Conservation (phyloP, 2,113 vertebrate species). For the Scophthalmus maximus region DNA sequence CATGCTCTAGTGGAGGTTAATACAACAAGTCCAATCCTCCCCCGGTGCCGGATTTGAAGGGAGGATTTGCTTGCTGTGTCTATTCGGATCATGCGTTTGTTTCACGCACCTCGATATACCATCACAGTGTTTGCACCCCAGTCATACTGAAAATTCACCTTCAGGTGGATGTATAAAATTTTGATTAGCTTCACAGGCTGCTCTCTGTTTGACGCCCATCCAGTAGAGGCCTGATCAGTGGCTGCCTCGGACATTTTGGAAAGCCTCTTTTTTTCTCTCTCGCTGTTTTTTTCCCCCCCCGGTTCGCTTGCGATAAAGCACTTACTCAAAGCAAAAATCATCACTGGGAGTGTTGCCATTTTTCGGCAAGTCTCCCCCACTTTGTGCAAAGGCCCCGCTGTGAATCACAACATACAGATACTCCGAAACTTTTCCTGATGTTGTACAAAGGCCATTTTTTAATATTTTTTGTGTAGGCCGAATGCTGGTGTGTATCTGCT, state of each 20-base stretch:
- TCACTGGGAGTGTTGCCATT: conserved; percentile 32
- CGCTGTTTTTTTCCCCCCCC: conserved; percentile 21
- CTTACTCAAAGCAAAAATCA: conserved; percentile 44
- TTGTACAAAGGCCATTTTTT: neutral
- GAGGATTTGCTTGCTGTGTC: conserved; percentile 44
- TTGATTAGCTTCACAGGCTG: conserved; percentile 49
- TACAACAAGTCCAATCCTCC: conserved; percentile 40
- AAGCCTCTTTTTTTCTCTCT: conserved; percentile 21
- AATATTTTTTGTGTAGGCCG: no score
- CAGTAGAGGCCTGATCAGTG: conserved; percentile 30
- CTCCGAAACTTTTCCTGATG: conserved; percentile 21
- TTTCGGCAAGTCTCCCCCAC: neutral
- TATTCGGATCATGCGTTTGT: conserved; percentile 54
- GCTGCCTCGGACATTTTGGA: conserved; percentile 33
- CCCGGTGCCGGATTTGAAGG: conserved; percentile 30
- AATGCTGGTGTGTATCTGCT: no score
- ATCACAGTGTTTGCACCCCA: conserved; percentile 46
- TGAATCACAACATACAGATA: conserved; percentile 35
- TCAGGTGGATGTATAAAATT: conserved; percentile 58
- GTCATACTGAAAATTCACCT: conserved; percentile 64
- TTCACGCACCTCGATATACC: conserved; percentile 50
- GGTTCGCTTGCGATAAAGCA: conserved; percentile 34
- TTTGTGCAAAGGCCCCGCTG: conserved; percentile 17
- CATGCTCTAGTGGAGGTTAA: conserved; percentile 40
- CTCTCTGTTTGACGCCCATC: conserved; percentile 24